Evolutionary conservation across 2,113 vertebrate genomes (phyloP).

Genomic region (Podarcis muralis): DNA sequence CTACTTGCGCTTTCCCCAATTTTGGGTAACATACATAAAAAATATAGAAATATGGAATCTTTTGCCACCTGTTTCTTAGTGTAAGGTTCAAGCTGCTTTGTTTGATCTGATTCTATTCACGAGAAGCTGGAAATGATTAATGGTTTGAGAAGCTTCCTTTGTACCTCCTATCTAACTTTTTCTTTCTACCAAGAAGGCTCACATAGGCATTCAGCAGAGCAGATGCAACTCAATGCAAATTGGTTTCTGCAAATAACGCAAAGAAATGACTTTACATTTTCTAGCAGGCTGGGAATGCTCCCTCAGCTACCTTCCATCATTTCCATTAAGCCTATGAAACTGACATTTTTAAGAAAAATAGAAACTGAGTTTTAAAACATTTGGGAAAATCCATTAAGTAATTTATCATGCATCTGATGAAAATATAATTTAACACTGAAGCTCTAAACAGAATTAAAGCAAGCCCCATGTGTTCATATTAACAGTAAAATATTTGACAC

Average conservation of each 20-base stretch:
- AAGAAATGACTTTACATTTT: not conserved
- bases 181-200: not conserved
- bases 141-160: rapidly evolving
- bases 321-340: slow-evolving; percentile 24
- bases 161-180: rapidly evolving
- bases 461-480: slow-evolving; percentile 52
- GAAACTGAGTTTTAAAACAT: slow-evolving; percentile 55
- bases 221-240: not conserved
- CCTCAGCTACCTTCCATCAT: slow-evolving; percentile 24
- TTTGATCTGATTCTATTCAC: not conserved
- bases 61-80: not conserved
- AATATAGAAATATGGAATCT: not conserved
- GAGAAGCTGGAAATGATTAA: not conserved
- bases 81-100: rapidly evolving
- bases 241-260: rapidly evolving
- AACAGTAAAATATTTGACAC: slow-evolving; percentile 59
- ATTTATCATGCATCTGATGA: slow-evolving; percentile 66
- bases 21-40: not conserved
- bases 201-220: rapidly evolving
- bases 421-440: slow-evolving; percentile 62
- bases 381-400: slow-evolving; percentile 57
- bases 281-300: rapidly evolving
- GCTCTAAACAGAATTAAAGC: slow-evolving; percentile 47
- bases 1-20: not conserved
- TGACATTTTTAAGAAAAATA: slow-evolving; percentile 39